Base-by-base conservation (phyloP, 2,888 invertebrate genomes). In the Sinelater perroti region DNA sequence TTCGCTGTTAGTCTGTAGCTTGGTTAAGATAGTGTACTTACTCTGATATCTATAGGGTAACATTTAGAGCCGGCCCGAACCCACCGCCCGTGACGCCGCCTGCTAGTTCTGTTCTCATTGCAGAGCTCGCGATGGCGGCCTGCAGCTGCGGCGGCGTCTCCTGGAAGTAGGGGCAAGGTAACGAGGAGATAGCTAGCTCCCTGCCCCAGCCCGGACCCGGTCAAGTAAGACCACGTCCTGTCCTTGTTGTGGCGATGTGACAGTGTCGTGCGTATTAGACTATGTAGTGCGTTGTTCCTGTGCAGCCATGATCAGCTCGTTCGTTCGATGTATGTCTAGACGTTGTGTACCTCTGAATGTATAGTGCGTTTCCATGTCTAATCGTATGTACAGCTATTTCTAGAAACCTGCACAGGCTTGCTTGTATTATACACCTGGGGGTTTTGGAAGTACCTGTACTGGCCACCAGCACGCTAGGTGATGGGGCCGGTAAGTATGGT, bases 131-230 rank as follows among this genome's bases (percentile, higher is more conserved):
- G 74, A 76, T 76, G 77, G 72, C 74, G 75, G 70, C 70, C 69
- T 69, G 66, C 69, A 81, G 81, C 79, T 78, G 78, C 80, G 78
- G 80, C 79, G 82, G 81, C 82, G 81, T 81, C 82, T 82, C 80
- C 82, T 82, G 81, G 83, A 83, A 82, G 82, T 83, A 83, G 82
- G 82, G 78, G 77, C 79, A 82, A 82, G 82, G 82, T 83, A 82
- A 82, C 82, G 82, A 82, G 82, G 82, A 82, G 81, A 81, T 81
- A 82, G 82, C 82, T 82, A 82, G 81, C 82, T 80, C 79, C 79
- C 78, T 76, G 67, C 70, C 71, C 72, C 64, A 70, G 71, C 70
- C 73, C 72, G 75, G 73, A 72, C 72, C 75, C 76, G 76, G 78
- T 78, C 78, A 77, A 77, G 76, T 78, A 78, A 78, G 78, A 78